Evolutionary conservation across 2,888 invertebrate species (phyloP), one percentile per base, ranked within the genome.

Genomic region (Drosophila cognata): DNA sequence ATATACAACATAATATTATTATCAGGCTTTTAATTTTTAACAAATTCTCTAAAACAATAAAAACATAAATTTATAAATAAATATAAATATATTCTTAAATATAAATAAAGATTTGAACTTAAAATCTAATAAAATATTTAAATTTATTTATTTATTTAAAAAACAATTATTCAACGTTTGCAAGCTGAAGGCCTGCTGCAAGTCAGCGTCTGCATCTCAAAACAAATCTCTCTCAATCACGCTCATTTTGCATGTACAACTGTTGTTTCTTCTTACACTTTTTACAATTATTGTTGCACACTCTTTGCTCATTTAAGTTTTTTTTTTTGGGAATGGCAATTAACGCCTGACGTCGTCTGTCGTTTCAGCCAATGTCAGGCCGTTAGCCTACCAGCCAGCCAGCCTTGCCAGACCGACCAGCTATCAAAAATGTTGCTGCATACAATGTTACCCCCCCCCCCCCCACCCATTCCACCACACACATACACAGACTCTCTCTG

Each of bases 271-370:
- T 18, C 68, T n/a, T 56, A 41, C 58, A 57, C 51, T 74, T 77
- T 66, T 38, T 46, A 73, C 58, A 66, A 74, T 62, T 64, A 55
- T 25, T 55, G 35, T 21, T 46, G 21, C 53, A 38, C 56, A 71
- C 62, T 76, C 62, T 75, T 60, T 25, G 46, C 46, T 46, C 72
- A 73, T 52, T 46, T 21, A 21, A 21, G 16, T 46, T 25, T 2
- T 21, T 36, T 36, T 28, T 28, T 64, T 55, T 35, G 59, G 71
- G 53, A 35, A 72, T 68, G 71, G 68, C 71, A 78, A 78, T 78
- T 78, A 78, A 75, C 78, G 75, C 74, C 59, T 57, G 67, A 59
- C 65, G 62, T 31, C 43, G 74, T 56, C 38, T n/a, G 56, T 11
- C 38, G 28, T 36, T 38, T 65, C 70, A 63, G 51, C 58, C 63